Conservation (phyloP, 2,888 invertebrate genomes). For the Gymnosoma rotundatum region DNA sequence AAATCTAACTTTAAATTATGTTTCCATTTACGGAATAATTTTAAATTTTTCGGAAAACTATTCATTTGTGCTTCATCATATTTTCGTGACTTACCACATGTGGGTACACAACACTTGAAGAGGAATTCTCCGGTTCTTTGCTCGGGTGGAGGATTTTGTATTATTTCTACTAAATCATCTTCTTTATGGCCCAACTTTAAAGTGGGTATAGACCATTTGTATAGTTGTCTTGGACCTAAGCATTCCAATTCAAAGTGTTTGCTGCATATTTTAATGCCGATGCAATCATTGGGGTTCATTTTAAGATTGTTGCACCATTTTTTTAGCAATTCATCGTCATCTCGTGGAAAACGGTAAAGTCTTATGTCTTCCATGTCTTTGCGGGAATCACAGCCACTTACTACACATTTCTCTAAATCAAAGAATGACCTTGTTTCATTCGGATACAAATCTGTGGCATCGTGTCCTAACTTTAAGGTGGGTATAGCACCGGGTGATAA, state of each 20-base stretch:
- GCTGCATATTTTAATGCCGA: slow-evolving; percentile 78
- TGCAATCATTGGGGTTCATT: slow-evolving; percentile 77
- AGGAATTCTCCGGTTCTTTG: slow-evolving; percentile 76
- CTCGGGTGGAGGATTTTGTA: slow-evolving; percentile 76
- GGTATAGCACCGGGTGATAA: slow-evolving; percentile 78
- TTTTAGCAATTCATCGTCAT: slow-evolving; percentile 78
- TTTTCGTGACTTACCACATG: slow-evolving; percentile 78
- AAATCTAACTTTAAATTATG: slow-evolving; percentile 77
- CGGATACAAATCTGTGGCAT: slow-evolving; percentile 75
- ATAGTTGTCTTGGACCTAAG: slow-evolving; percentile 77
- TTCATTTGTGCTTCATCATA: slow-evolving; percentile 79
- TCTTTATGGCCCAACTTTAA: slow-evolving; percentile 74
- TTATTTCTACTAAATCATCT: slow-evolving; percentile 76
- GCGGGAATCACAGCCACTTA: slow-evolving; percentile 75
- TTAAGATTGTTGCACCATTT: slow-evolving; percentile 80
- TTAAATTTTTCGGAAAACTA: slow-evolving; percentile 77
- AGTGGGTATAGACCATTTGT: slow-evolving; percentile 78
- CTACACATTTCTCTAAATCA: slow-evolving; percentile 75
- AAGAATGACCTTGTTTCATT: slow-evolving; percentile 77
- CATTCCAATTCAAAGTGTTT: slow-evolving; percentile 78
- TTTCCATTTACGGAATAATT: slow-evolving; percentile 76
- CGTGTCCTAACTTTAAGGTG: slow-evolving; percentile 76
- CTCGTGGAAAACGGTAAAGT: slow-evolving; percentile 77
- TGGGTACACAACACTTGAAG: slow-evolving; percentile 78
- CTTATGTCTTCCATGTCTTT: slow-evolving; percentile 77